These are phyloP conservation scores for Gymnothorax javanicus DNA, from an alignment of 2,797 vertebrate genomes.

Conservation along the genomic window DNA sequence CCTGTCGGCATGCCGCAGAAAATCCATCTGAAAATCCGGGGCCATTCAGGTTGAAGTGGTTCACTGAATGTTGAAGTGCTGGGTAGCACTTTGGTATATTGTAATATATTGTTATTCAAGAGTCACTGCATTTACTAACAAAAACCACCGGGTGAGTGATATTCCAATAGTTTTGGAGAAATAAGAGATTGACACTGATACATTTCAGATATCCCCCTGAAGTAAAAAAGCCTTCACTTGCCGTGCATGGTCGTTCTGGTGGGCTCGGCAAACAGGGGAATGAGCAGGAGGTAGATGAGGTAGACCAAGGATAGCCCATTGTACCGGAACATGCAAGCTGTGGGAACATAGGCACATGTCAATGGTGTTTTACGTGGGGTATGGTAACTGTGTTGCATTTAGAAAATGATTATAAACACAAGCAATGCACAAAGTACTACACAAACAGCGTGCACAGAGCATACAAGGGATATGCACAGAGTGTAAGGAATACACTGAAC, in stretches of 20 bases:
- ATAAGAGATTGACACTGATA: background rate
- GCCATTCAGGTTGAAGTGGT: no score
- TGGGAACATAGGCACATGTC: constrained; percentile 33
- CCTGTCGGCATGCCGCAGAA: no score
- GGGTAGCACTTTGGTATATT: no score
- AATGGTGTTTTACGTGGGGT: background rate
- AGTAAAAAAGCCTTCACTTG: constrained; percentile 64
- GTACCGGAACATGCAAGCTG: constrained; percentile 97
- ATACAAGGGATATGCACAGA: background rate
- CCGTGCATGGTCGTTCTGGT: constrained; percentile 92
- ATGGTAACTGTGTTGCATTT: background rate
- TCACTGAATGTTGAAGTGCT: no score
- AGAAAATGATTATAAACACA: background rate
- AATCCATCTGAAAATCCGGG: no score
- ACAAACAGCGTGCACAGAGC: background rate
- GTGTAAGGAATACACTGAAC: no score
- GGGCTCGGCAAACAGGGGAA: constrained; percentile 94
- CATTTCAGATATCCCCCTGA: constrained; percentile 25
- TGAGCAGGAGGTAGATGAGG: constrained; percentile 98
- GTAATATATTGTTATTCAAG: background rate
- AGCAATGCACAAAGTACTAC: background rate
- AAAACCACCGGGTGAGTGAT: background rate
- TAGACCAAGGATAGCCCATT: constrained; percentile 97
- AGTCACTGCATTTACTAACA: background rate
- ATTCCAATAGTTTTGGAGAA: background rate